Evolutionary conservation across 2,888 invertebrate species (phyloP), one percentile per base, ranked within the genome.

Genomic region (Calameuta filiformis): DNA sequence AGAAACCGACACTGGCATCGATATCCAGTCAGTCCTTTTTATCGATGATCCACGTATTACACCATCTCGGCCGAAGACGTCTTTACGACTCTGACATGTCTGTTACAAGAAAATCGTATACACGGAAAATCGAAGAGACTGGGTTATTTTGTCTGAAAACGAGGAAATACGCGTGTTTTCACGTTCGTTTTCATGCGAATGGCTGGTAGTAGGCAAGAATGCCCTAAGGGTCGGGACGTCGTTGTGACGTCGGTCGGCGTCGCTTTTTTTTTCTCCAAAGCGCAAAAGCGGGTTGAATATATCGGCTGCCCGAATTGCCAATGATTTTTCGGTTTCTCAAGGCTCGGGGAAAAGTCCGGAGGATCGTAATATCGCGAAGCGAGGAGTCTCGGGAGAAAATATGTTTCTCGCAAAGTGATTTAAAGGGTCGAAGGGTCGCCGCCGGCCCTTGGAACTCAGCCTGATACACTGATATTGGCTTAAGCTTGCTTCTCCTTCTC

Each of bases 401-500:
- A 71, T 71, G 71, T 71, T 71, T 71, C 71, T 71, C 34, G 71
- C 77, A 75, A 77, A 77, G 77, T 77, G 77, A 77, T 77, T 77
- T 75, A 77, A 77, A 75, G 75, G 68, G 75, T 77, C 75, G 75
- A 69, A 77, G 71, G 71, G 77, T 75, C 74, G 69, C 74, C 75
- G 71, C 37, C 75, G 71, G 69, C 77, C 75, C 75, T 77, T 75
- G 77, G 75, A 77, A 71, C 75, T 77, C 75, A 33, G 15, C 68
- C 75, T 77, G 77, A 77, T 77, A 77, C 75, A 77, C 74, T 75
- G 77, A 77, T 77, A 77, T 77, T 77, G 75, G 75, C 75, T 77
- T 69, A 77, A 77, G 37, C 77, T 75, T 56, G 73, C 75, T 75
- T 40, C 74, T 56, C 68, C 69, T 56, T 75, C 75, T 77, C 74